Percentiles rank a stretch among this genome's conserved stretches.
Evolutionary conservation across 2,888 invertebrate species (phyloP).

Genomic region (Leistus spinibarbis): DNA sequence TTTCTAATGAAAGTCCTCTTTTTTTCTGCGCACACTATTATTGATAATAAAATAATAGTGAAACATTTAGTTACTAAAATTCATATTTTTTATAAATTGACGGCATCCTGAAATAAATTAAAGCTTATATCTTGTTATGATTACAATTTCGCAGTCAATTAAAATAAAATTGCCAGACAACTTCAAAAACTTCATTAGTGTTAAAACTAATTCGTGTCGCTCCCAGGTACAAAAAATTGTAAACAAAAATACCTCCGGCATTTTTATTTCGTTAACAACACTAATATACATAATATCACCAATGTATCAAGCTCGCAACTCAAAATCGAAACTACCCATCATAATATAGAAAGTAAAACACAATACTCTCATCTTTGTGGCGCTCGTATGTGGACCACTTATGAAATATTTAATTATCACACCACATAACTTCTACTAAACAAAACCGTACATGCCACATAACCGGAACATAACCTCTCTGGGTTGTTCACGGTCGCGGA

Average conservation of each 20-base stretch:
- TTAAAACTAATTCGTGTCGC: background rate
- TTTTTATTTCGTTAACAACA: background rate
- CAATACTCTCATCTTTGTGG: background rate
- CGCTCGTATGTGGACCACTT: background rate
- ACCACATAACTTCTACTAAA: background rate
- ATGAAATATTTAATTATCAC: constrained; percentile 6
- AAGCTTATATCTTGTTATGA: too few relatives aligned
- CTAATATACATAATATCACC: background rate
- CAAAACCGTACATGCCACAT: background rate
- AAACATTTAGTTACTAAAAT: too few relatives aligned
- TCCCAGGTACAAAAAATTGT: background rate
- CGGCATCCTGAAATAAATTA: too few relatives aligned
- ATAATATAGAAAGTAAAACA: constrained; percentile 3
- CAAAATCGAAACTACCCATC: background rate
- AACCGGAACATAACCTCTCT: background rate
- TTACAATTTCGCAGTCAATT: background rate
- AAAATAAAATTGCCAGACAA: background rate
- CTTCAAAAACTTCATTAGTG: background rate
- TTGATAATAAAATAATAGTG: too few relatives aligned
- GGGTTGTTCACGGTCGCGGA: constrained; percentile 5
- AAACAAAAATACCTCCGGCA: background rate
- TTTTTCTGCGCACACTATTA: too few relatives aligned
- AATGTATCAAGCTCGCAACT: background rate
- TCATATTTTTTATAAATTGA: too few relatives aligned
- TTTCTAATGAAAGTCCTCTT: too few relatives aligned